A percentile compares a stretch with the other conserved stretches of the same genome.
phyloP scores from a whole-genome alignment of 2,113 vertebrate genomes.

The Centropus bengalensis region DNA sequence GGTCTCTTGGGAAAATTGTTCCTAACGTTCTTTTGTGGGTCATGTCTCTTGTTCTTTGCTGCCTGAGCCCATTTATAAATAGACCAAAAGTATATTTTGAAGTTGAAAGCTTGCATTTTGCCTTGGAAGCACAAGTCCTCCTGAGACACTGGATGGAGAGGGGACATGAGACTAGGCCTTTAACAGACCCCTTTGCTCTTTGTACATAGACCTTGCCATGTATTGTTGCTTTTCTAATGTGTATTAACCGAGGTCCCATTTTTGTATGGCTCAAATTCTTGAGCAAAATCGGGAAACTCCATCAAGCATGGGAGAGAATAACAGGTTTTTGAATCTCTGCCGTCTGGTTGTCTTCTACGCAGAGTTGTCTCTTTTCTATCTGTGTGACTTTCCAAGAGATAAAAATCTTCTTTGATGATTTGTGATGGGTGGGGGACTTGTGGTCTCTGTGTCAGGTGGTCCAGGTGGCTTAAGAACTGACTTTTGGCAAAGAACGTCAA shows the following conservation, averaged over 20 bases:
- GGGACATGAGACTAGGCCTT: background rate
- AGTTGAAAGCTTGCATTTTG: conserved; percentile 25
- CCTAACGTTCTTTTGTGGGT: background rate
- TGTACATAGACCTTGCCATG: background rate
- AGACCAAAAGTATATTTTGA: background rate
- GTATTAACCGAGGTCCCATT: background rate
- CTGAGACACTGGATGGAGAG: background rate
- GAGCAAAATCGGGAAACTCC: background rate
- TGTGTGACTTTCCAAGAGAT: background rate
- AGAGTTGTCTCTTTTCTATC: background rate
- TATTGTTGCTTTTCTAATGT: background rate
- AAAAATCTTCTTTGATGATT: background rate
- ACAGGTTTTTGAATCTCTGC: background rate
- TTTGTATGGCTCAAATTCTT: background rate
- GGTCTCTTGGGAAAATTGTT: conserved; percentile 14
- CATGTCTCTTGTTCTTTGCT: background rate
- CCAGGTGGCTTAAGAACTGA: background rate
- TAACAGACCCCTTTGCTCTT: background rate
- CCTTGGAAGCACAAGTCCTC: background rate
- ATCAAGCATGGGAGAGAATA: background rate
- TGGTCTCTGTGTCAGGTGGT: background rate
- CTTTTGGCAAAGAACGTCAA: background rate
- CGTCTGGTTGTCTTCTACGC: background rate
- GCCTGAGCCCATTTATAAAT: background rate
- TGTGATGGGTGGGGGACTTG: background rate